These are phyloP conservation scores for Borostomias antarcticus DNA, from an alignment of 2,797 vertebrate species.

Conservation along the genomic window DNA sequence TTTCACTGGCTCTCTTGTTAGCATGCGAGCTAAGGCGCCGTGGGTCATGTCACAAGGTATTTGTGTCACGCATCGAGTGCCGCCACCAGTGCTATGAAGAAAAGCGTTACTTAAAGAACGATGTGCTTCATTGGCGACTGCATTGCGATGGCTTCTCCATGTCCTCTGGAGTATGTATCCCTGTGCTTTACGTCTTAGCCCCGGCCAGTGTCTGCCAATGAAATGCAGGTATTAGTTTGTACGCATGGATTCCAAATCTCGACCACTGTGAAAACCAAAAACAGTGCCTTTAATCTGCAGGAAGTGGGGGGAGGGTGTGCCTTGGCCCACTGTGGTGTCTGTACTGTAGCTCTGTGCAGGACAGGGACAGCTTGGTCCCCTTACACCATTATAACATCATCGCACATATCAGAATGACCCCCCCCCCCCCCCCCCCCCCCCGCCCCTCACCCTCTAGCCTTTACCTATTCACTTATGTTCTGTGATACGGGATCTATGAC, in stretches of 20 bases:
- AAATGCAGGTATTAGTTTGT: neutral
- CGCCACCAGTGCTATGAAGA: neutral
- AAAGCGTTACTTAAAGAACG: neutral
- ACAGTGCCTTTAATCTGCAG: neutral
- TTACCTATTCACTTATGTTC: no score
- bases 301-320: neutral
- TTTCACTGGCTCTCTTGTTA: neutral
- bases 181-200: no score
- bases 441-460: no score
- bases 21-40: neutral
- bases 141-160: no score
- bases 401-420: no score
- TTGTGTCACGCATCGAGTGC: neutral
- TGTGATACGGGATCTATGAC: neutral
- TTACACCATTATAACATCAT: no score
- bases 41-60: neutral
- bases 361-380: neutral
- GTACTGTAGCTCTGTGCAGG: neutral
- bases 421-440: no score
- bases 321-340: neutral
- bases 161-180: neutral
- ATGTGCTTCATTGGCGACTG: neutral
- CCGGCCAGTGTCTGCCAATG: no score
- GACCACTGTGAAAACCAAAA: neutral
- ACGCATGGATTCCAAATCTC: slow-evolving; percentile 1